Evolutionary conservation across 2,888 invertebrate species (phyloP), one percentile per base, ranked within the genome.

Genomic region (Tridacna gigas): DNA sequence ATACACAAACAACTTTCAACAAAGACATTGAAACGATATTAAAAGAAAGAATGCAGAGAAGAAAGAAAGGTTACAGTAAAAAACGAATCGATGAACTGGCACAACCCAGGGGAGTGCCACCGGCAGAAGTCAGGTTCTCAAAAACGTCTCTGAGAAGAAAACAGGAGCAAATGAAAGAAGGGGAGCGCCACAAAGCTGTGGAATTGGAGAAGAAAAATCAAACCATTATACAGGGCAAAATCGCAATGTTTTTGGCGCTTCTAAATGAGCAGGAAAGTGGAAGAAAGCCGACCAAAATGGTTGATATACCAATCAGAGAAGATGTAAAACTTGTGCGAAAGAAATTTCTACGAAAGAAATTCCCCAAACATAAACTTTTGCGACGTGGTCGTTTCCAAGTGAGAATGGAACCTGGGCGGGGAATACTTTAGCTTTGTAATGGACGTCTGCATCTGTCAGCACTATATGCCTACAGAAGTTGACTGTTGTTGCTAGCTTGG

Each of bases 61-160:
- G 37, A 47, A 63, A 51, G 37, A 77, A 80, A 79, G 82, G 80
- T 18, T 86, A 73, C 56, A 86, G 74, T 22, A 79, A 66, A 47
- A 76, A 81, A 66, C 84, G 89, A 18, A 74, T 90, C 11, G 77
- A 82, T 0, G 83, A 88, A 76, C 66, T 90, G 4, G 75, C 88
- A 13, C 78, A 65, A 26, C 90, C 90, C 0, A 83, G 84, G 77
- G 84, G 84, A 3, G 90, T 86, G 15, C 84, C 75, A 0, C 84
- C 84, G 18, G 84, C 84, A 20, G 89, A 88, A 61, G 77, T 89
- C 0, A 69, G 89, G 25, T 90, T 89, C 71, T 88, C 90, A 0
- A 90, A 89, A 67, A 79, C 82, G 61, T 87, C 86, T n/a, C 77
- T 90, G 20, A 78, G 80, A 73, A 83, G 79, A 25, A 84, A 80